Evolutionary conservation across 2,113 vertebrate genomes (phyloP), one percentile per base, ranked within the genome.

Genomic region (Lophochroa leadbeateri): DNA sequence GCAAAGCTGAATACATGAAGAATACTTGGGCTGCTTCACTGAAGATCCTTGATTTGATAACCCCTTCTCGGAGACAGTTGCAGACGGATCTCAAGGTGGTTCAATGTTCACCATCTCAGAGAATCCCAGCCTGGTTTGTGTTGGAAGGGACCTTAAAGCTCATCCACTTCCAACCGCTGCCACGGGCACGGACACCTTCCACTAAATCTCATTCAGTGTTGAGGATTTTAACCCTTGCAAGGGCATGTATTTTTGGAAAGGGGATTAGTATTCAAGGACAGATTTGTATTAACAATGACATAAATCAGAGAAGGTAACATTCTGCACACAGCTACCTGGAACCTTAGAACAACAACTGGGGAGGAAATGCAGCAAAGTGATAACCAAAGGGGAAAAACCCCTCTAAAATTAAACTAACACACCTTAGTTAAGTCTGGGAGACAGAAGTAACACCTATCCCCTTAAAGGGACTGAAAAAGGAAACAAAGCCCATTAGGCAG

Each of bases 311-410:
- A 44, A 20, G 7, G 0, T 6, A 75, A 35, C 24, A 0, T 28
- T 44, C 20, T 9, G 31, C 67, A 58, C 33, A 31, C n/a, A 78
- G 10, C 47, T 52, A 29, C 27, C 53, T 25, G 27, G 33, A 81
- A 53, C 46, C 64, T 39, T 25, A 3, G 47, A 85, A 33, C 5
- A 47, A 44, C 7, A 43, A 1, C 11, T 2, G 18, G 35, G 37
- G 39, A 92, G 50, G 18, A 88, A 81, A 39, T 9, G 7, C 63
- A 13, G 47, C 57, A 11, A 24, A 0, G 5, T 0, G 2, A 29
- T 0, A 28, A 70, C 65, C 0, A 0, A 7, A 52, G 39, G 23
- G 0, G 25, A 37, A 64, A 44, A 13, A 4, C 0, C 21, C 6
- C 47, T 81, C 53, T 23, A 2, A 53, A 78, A 43, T 35, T 3